These are phyloP conservation scores for Buathra laborator DNA, from an alignment of 2,888 invertebrate species.

Conservation along the genomic window DNA sequence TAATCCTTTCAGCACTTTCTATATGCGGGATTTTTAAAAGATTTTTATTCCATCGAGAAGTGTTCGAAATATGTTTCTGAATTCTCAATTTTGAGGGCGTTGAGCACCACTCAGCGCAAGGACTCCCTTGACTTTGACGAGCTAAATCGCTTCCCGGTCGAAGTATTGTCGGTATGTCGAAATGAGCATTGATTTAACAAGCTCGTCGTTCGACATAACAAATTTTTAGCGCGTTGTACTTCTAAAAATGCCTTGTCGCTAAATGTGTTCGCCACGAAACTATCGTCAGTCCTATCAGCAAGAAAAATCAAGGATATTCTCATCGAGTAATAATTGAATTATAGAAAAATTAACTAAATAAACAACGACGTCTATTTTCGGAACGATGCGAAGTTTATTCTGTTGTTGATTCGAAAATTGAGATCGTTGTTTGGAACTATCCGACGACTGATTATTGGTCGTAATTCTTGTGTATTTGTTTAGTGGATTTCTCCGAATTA, in stretches of 20 bases:
- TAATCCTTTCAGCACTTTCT: too few species aligned
- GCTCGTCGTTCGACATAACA: neutral
- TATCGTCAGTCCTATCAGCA: constrained; percentile 15
- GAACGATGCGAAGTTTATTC: too few species aligned
- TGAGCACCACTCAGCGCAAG: too few species aligned
- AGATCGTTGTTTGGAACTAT: too few species aligned
- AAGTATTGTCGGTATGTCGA: constrained; percentile 13
- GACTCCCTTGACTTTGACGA: neutral
- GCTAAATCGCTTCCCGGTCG: constrained; percentile 9
- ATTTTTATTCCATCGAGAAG: too few species aligned
- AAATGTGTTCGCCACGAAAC: constrained; percentile 55
- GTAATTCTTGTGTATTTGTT: neutral
- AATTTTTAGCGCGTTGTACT: constrained; percentile 29
- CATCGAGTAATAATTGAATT: constrained; percentile 2
- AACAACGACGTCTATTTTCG: too few species aligned
- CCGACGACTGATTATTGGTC: neutral
- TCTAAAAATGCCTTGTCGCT: constrained; percentile 59
- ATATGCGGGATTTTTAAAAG: too few species aligned
- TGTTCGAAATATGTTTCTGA: too few species aligned
- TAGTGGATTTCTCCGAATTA: neutral
- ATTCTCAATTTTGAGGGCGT: too few species aligned
- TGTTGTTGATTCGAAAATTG: too few species aligned
- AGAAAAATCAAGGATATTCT: neutral
- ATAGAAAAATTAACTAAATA: neutral
- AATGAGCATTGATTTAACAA: neutral